Evolutionary conservation across 2,888 invertebrate species (phyloP).

Genomic region (Nezara viridula): DNA sequence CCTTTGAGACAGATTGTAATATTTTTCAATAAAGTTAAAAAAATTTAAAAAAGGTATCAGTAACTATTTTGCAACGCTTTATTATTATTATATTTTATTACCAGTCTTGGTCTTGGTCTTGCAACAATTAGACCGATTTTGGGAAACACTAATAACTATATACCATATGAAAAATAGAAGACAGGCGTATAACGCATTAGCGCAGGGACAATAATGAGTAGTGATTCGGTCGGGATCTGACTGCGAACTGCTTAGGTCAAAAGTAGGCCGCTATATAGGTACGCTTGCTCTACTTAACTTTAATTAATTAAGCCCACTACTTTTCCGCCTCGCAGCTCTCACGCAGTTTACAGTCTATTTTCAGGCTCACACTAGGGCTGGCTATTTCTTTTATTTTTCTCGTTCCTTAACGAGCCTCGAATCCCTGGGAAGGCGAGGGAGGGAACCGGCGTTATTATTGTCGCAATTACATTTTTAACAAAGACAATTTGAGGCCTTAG

Average conservation of each 20-base stretch:
- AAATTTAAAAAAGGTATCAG: too few relatives aligned
- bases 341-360: neutral
- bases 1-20: too few relatives aligned
- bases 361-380: neutral
- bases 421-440: slow-evolving; percentile 7
- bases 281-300: slow-evolving; percentile 10
- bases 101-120: too few relatives aligned
- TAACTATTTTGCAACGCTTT: too few relatives aligned
- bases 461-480: slow-evolving; percentile 43
- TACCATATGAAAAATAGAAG: neutral
- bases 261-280: neutral
- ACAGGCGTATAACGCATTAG: neutral
- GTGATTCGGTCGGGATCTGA: neutral
- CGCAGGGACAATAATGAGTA: neutral
- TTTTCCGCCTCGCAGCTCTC: neutral
- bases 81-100: too few relatives aligned
- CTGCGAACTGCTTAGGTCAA: neutral
- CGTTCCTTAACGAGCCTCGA: neutral
- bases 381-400: neutral
- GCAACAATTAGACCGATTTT: too few relatives aligned
- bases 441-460: neutral
- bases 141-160: too few relatives aligned
- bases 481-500: slow-evolving; percentile 20
- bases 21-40: too few relatives aligned
- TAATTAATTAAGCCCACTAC: neutral